Base-by-base conservation (phyloP, 1,140 invertebrate genomes). In the Triops longicaudatus region DNA sequence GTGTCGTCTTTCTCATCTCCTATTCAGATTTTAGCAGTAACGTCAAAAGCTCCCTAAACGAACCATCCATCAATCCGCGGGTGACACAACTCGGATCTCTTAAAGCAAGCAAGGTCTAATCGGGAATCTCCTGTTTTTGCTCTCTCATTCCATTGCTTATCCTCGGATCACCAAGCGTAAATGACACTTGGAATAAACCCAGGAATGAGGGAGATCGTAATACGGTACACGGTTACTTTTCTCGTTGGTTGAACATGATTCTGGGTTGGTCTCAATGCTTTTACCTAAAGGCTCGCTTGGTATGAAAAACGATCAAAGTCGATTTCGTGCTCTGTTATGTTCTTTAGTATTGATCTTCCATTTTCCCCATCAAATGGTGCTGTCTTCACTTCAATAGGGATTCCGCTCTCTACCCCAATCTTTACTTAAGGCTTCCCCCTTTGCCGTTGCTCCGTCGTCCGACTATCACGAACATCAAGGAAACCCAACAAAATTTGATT, bases 381-480 rank as follows among this genome's bases (percentile, higher is more conserved):
- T 63, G 50, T 63, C 50, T 63, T 22, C 50, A 63, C 50, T 63
- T 63, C n/a, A 63, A 63, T 63, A 63, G 50, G 50, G 50, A 63
- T 63, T 22, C 50, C 50, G 50, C 17, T 63, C 50, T 22, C 31
- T 7, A 37, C 44, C 50, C 50, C 50, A 63, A 63, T 63, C 50
- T 63, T 63, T 63, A 63, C 50, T 63, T 63, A 63, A 63, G 50
- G 50, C 2, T 63, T 63, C 50, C 14, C 50, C 31, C 31, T 37
- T 17, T 17, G 50, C 50, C 50, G 50, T 63, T 10, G 14, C 50
- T 63, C 50, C 14, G 22, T 44, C 43, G 43, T 63, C 50, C 50
- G 50, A 63, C 50, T 63, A 63, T 63, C 50, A 63, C 50, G 50
- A 63, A 63, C 50, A 63, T 63, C 50, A 63, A 63, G 50, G 50